Base-by-base conservation (phyloP, 2,888 invertebrate genomes). In the Cancer borealis region DNA sequence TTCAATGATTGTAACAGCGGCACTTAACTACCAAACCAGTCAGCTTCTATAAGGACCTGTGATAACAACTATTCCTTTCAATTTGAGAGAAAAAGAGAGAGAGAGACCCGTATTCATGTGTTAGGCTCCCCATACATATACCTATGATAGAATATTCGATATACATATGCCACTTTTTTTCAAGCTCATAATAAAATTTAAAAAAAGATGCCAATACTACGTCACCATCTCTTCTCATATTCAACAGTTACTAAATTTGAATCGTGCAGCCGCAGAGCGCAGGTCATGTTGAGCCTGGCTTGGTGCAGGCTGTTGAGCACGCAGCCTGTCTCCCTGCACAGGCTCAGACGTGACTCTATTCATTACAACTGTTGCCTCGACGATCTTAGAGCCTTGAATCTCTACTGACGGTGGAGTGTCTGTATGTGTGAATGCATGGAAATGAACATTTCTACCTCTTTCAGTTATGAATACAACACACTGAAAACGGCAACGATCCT, bases 371-470 rank as follows among this genome's bases (percentile, higher is more conserved):
- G 30, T 30, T 30, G 26, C 79, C 79, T 8, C 79, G 8, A 79
- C 30, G 8, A 0, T 30, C 79, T 79, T 30, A 79, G 30, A 30
- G 30, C 30, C 26, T 30, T 10, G 30, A 26, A 26, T 26, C 79
- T 79, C 79, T 10, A 30, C 79, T 79, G 12, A 26, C 79, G 26
- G 10, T 39, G 6, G 17, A 39, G 39, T 88, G 45, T 88, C n/a
- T 66, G 66, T 66, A 66, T 66, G 66, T 66, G n/a, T 66, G 66
- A 66, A 66, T 66, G n/a, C n/a, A 66, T 66, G 66, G n/a, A 66
- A 66, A 66, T 66, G 66, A 66, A 66, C 66, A 66, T 66, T 66
- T 66, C 66, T n/a, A 21, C 66, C 3, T n/a, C 54, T 54, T 54
- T n/a, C 6, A n/a, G n/a, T 66, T n/a, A n/a, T 66, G 54, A 54